Evolutionary conservation across 2,113 vertebrate species (phyloP).

Genomic region (Cynoglossus semilaevis): DNA sequence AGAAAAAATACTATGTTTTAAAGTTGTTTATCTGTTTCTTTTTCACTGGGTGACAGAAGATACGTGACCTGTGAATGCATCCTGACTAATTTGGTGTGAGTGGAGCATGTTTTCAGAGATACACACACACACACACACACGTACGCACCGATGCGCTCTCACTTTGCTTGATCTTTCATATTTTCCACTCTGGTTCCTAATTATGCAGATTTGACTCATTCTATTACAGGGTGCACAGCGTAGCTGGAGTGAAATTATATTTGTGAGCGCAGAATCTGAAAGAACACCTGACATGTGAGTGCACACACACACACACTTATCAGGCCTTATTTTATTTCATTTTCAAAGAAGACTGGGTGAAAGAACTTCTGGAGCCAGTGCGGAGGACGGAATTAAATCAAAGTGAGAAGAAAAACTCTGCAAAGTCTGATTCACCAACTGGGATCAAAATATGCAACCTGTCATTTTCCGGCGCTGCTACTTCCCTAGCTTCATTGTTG

Average conservation of each 20-base stretch:
- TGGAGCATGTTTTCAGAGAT: slow-evolving; percentile 27
- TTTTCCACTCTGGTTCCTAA: slow-evolving; percentile 35
- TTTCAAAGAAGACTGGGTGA: too few relatives aligned
- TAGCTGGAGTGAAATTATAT: background rate
- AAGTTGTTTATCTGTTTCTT: too few relatives aligned
- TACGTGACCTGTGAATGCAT: slow-evolving; percentile 33
- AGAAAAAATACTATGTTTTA: too few relatives aligned
- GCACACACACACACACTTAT: too few relatives aligned
- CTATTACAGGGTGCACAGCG: background rate
- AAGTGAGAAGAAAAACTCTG: slow-evolving; percentile 7
- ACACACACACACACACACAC: slow-evolving; percentile 2
- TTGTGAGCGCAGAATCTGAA: background rate
- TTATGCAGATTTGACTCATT: slow-evolving; percentile 37
- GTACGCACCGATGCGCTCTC: slow-evolving; percentile 16
- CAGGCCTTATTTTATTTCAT: too few relatives aligned
- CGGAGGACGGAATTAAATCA: too few relatives aligned
- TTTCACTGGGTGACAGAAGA: background rate
- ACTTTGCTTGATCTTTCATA: slow-evolving; percentile 46
- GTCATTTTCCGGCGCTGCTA: slow-evolving; percentile 43
- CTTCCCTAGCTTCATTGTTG: slow-evolving; percentile 38
- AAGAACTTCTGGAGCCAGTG: too few relatives aligned
- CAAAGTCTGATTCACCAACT: slow-evolving; percentile 25
- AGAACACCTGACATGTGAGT: background rate
- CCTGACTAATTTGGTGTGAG: slow-evolving; percentile 31
- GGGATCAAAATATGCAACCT: slow-evolving; percentile 56